Evolutionary conservation across 2,888 invertebrate genomes (phyloP).

Genomic region (Sphaerophoria rueppellii): DNA sequence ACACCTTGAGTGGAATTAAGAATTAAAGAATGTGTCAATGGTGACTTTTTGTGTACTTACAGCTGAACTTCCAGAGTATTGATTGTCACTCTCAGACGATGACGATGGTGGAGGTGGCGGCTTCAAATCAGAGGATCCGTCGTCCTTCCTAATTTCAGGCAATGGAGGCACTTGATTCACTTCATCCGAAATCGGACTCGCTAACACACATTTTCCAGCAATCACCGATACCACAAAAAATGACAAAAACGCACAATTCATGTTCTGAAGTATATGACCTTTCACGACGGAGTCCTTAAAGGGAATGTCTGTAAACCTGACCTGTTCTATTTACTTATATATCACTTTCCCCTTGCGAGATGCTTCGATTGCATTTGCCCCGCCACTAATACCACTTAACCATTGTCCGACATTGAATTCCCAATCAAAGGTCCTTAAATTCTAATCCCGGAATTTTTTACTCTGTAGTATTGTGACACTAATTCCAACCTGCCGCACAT

Average conservation of each 20-base stretch:
- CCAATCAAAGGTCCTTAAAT: constrained; percentile 34
- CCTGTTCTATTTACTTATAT: constrained; percentile 58
- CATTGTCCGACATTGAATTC: constrained; percentile 39
- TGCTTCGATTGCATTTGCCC: not conserved
- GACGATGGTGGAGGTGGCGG: constrained; percentile 52
- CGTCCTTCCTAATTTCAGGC: constrained; percentile 23
- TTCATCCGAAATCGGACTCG: constrained; percentile 47
- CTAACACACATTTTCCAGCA: constrained; percentile 3
- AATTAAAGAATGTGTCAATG: not conserved
- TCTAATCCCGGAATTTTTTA: constrained; percentile 45
- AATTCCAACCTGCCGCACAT: constrained; percentile 30
- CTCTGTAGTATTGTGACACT: not conserved
- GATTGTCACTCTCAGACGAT: constrained; percentile 34
- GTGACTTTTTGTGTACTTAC: constrained; percentile 29
- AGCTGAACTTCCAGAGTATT: constrained; percentile 32
- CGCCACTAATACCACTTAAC: constrained; percentile 38
- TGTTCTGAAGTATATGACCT: constrained; percentile 41
- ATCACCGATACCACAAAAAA: constrained; percentile 37
- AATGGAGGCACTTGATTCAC: constrained; percentile 55
- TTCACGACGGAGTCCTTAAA: constrained; percentile 46
- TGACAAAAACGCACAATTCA: constrained; percentile 36
- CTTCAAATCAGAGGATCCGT: constrained; percentile 51
- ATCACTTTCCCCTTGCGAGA: constrained; percentile 44
- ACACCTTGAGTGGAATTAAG: constrained; percentile 12
- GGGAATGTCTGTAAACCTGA: constrained; percentile 24